Evolutionary conservation across 2,888 invertebrate species (phyloP), one percentile per base, ranked within the genome.

Genomic region (Coelogynopora nodosa): DNA sequence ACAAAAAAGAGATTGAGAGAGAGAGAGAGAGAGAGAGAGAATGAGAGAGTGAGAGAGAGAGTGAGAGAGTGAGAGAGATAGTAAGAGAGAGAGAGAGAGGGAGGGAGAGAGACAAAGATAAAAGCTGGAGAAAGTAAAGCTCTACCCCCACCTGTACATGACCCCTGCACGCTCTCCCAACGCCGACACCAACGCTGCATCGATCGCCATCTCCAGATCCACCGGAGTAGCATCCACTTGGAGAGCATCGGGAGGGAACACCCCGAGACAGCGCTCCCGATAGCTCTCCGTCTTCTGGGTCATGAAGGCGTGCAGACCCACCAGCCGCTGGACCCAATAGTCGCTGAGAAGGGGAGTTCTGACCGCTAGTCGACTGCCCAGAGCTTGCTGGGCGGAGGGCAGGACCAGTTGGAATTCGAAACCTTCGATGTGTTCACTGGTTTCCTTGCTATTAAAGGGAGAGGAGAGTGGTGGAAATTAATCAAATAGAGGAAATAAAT

Each of bases 341-440:
- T 89, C 90, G 86, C 89, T 88, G 82, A 89, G 88, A 30, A 90
- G 67, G 88, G 88, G 90, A n/a, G 88, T 89, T 84, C 90, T 88
- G 27, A 90, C 90, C 2, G 90, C 90, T 87, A 90, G 89, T 87
- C 90, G 90, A 85, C 90, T 90, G 88, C 90, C 89, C 86, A 90
- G 90, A 30, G 90, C 90, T 81, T 90, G 89, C 89, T 91, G 90
- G 89, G 90, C 90, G 29, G 90, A 90, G 23, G 89, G 89, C 31
- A 89, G 89, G 86, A 89, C 89, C 85, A 89, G 89, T 74, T 89
- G 90, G 1, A 88, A 88, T n/a, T 88, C 87, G 0, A 85, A 88
- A 0, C 86, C 86, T 49, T 88, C 87, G 13, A 85, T 81, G 23
- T 28, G 30, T 29, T 67, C 67, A 5, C 67, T 80, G 23, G 26